Percentiles rank a stretch among this genome's conserved stretches.
These are phyloP conservation scores for Canis aureus DNA, from an alignment of 2,113 vertebrate species.

Conservation along the genomic window DNA sequence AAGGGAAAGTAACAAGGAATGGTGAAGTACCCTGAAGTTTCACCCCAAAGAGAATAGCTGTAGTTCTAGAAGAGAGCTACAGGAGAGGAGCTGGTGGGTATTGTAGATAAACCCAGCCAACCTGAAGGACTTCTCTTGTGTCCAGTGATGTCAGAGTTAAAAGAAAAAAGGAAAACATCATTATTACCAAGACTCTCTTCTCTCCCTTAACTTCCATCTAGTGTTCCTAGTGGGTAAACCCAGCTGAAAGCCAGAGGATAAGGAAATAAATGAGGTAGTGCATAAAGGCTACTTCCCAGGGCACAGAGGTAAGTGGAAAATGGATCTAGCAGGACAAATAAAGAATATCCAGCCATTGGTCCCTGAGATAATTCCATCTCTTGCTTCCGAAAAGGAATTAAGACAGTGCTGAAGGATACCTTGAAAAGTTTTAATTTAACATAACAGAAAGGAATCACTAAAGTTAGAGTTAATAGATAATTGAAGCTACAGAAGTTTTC, in stretches of 20 bases:
- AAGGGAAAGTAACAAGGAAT: not conserved
- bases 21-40: not conserved
- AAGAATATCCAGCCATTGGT: not conserved
- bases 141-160: not conserved
- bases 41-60: not conserved
- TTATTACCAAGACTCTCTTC: not conserved
- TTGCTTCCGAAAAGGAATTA: not conserved
- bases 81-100: not conserved
- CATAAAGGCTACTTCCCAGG: not conserved
- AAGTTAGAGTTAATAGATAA: not conserved
- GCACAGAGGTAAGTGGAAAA: not conserved
- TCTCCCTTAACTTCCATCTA: not conserved
- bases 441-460: not conserved
- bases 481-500: not conserved
- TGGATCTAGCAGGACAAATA: not conserved
- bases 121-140: not conserved
- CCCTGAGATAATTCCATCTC: not conserved
- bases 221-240: not conserved
- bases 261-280: not conserved
- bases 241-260: not conserved
- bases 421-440: conserved; percentile 18
- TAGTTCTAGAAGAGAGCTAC: not conserved
- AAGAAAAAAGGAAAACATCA: not conserved
- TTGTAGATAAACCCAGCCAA: not conserved
- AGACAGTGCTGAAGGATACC: not conserved